Conservation (phyloP, 2,888 invertebrate genomes). For the Sesamia inferens region DNA sequence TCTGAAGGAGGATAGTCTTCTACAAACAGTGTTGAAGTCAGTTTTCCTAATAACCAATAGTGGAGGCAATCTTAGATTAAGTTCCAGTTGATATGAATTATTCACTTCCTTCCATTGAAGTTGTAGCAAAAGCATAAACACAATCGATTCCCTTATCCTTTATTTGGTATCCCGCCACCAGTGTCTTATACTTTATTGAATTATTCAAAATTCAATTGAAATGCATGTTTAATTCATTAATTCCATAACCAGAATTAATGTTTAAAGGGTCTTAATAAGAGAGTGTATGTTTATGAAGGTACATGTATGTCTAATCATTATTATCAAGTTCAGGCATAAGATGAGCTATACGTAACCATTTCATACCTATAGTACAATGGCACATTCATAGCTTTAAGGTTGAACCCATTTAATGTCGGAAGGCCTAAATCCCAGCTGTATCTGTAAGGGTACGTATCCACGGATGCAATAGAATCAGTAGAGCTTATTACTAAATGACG, state of each 20-base stretch:
- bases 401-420: not conserved
- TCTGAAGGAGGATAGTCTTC: not conserved
- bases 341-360: not conserved
- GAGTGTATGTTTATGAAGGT: not conserved
- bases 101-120: slow-evolving; percentile 25
- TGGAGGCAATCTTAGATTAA: not conserved
- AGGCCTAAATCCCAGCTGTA: not conserved
- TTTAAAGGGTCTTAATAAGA: not conserved
- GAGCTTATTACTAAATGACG: no score
- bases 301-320: not conserved
- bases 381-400: not conserved
- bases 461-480: not conserved
- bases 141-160: slow-evolving; percentile 22
- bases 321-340: slow-evolving; percentile 8
- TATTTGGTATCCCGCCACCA: slow-evolving; percentile 34
- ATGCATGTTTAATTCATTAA: slow-evolving; percentile 16
- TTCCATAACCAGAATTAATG: not conserved
- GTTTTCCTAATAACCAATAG: not conserved
- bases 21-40: not conserved
- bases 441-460: not conserved
- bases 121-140: slow-evolving; percentile 1
- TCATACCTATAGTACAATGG: no score
- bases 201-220: slow-evolving; percentile 24
- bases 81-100: slow-evolving; percentile 11
- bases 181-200: not conserved